Evolutionary conservation across 2,888 invertebrate species (phyloP).

Genomic region (Drosophila tripunctata): DNA sequence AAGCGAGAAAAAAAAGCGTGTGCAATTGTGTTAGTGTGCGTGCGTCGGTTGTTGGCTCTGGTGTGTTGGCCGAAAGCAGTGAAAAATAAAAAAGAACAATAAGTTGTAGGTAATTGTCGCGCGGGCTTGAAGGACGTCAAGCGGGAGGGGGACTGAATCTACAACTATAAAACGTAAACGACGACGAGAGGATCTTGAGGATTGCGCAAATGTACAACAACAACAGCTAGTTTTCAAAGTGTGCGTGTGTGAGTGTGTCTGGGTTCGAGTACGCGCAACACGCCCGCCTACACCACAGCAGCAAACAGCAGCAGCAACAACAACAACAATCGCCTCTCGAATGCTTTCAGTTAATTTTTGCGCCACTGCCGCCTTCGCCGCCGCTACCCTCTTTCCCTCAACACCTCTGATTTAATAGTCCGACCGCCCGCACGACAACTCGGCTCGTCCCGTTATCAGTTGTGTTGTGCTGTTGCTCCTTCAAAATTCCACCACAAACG

Average conservation of each 20-base stretch:
- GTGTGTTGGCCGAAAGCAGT: constrained; percentile 62
- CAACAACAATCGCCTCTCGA: constrained; percentile 29
- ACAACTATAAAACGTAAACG: constrained; percentile 25
- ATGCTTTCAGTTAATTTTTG: constrained; percentile 47
- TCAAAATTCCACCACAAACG: constrained; percentile 82
- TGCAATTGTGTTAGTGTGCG: constrained; percentile 68
- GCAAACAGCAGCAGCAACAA: constrained; percentile 20
- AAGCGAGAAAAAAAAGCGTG: constrained; percentile 72
- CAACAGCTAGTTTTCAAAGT: constrained; percentile 51
- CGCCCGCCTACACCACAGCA: constrained; percentile 43
- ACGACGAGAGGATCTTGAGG: constrained; percentile 36
- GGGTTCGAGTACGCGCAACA: constrained; percentile 43
- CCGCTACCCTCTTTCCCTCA: too few species aligned
- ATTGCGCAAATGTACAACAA: constrained; percentile 62
- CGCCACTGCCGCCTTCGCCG: constrained; percentile 15
- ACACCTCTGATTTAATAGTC: too few species aligned
- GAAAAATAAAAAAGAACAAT: constrained; percentile 39
- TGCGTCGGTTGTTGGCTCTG: constrained; percentile 65
- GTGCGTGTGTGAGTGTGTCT: constrained; percentile 32
- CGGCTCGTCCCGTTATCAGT: constrained; percentile 20
- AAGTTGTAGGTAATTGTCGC: constrained; percentile 40
- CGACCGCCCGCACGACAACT: too few species aligned
- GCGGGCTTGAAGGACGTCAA: constrained; percentile 67
- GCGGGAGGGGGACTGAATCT: constrained; percentile 28
- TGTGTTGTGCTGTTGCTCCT: constrained; percentile 17